Evolutionary conservation across 2,113 vertebrate genomes (phyloP), one percentile per base, ranked within the genome.

Genomic region (Neotragus moschatus): DNA sequence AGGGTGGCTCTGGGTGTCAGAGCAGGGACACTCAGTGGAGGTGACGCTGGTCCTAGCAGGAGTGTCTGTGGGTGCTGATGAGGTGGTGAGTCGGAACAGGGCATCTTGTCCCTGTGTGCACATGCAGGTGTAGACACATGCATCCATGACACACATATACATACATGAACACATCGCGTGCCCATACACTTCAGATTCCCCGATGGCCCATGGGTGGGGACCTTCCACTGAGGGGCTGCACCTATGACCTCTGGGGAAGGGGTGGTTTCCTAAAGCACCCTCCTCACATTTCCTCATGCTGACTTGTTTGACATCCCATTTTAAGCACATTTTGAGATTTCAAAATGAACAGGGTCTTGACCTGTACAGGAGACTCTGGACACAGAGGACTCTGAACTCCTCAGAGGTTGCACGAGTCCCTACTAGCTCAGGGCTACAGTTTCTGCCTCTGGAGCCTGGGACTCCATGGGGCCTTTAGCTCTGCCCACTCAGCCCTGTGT

Each of bases 391-490:
- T 16, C 33, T n/a, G 23, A 53, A 4, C 8, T 16, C 8, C 47
- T 26, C 12, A n/a, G 6, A 10, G 30, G 43, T 2, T n/a, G 33
- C 3, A 55, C 0, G 2, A 84, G 49, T 10, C 16, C 49, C 2
- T 3, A 17, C n/a, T 3, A 26, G 47, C n/a, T 8, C 15, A 53
- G 7, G 66, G 11, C 51, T 28, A 5, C 63, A 43, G 49, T 16
- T 70, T 49, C 60, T 55, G 16, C 25, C 15, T 88, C 63, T 55
- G 26, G 17, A 16, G 63, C 49, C 33, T 56, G 51, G 49, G 28
- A 56, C 16, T 17, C 86, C 49, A 13, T 7, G n/a, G 49, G n/a
- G 15, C 66, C 66, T 33, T 53, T 75, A 33, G 51, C 56, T 33
- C 56, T 21, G 39, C 6, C 28, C 28, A 33, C 39, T 33, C 39